phyloP scores from a whole-genome alignment of 2,888 invertebrate species.

The Eustalomyia histrio region DNA sequence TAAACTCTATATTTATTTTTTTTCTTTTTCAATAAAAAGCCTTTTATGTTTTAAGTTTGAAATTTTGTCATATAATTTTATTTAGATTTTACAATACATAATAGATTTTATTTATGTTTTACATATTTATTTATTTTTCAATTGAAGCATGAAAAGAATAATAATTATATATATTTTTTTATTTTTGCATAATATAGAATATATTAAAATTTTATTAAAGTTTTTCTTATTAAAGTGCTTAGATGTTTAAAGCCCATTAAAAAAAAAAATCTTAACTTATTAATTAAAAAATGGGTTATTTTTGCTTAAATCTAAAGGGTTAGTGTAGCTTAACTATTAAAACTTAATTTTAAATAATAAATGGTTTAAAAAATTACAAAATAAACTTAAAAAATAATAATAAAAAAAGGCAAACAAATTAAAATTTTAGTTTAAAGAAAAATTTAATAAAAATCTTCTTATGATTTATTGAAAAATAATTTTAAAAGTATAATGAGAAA shows the following conservation, averaged over 20 bases:
- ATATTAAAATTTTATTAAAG: slow-evolving; percentile 40
- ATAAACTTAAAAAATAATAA: slow-evolving; percentile 42
- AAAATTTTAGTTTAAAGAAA: slow-evolving; percentile 27
- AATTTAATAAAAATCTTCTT: slow-evolving; percentile 25
- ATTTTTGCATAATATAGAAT: background rate
- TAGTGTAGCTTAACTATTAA: slow-evolving; percentile 47
- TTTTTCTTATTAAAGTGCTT: slow-evolving; percentile 29
- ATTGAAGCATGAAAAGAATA: too few species aligned
- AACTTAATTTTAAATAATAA: slow-evolving; percentile 49
- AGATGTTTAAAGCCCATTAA: slow-evolving; percentile 22
- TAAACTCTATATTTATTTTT: background rate
- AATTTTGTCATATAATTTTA: background rate
- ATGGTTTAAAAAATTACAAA: slow-evolving; percentile 54
- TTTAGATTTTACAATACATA: background rate
- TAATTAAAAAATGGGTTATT: slow-evolving; percentile 23
- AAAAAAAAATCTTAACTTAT: slow-evolving; percentile 14
- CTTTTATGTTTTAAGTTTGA: background rate
- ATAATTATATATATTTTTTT: background rate
- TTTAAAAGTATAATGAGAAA: background rate
- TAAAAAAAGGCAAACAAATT: slow-evolving; percentile 51
- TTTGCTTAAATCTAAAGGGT: slow-evolving; percentile 29
- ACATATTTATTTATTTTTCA: slow-evolving; percentile 8
- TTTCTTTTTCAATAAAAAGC: background rate
- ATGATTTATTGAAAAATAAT: slow-evolving; percentile 47
- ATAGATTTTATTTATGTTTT: background rate